A percentile compares a stretch with the other conserved stretches of the same genome.
phyloP scores from a whole-genome alignment of 2,113 vertebrate genomes.

The Pollachius pollachius region DNA sequence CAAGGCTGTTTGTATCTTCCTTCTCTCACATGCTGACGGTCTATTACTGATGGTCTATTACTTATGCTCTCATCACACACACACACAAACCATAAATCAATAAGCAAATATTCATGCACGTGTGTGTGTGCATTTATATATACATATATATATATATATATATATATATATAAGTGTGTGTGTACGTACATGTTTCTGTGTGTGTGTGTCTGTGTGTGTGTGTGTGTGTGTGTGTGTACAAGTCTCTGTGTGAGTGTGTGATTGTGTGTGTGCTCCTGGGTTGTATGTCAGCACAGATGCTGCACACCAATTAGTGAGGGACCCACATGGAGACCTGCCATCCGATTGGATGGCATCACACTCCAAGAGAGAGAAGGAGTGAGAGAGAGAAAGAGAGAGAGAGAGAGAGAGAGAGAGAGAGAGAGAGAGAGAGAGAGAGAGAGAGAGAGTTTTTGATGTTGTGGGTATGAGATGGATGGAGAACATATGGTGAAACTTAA shows the following conservation, averaged over 20 bases:
- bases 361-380: background rate
- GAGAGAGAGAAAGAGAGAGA: background rate
- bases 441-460: background rate
- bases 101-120: background rate
- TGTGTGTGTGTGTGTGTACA: too few relatives aligned
- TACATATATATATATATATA: too few relatives aligned
- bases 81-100: background rate
- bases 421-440: constrained; percentile 1
- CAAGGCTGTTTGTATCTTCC: background rate
- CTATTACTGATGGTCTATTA: constrained; percentile 2
- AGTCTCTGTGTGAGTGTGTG: background rate
- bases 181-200: background rate
- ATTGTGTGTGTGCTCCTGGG: constrained; percentile 12
- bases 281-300: constrained; percentile 28
- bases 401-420: background rate
- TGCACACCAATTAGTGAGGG: constrained; percentile 33
- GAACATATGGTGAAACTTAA: too few relatives aligned
- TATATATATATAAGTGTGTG: too few relatives aligned
- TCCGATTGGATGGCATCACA: constrained; percentile 23
- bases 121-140: background rate
- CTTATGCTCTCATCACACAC: background rate
- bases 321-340: constrained; percentile 13
- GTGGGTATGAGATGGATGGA: too few relatives aligned
- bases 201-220: too few relatives aligned
- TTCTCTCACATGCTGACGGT: background rate